These are phyloP conservation scores for Aplochiton taeniatus DNA, from an alignment of 2,797 vertebrate species.

Conservation along the genomic window DNA sequence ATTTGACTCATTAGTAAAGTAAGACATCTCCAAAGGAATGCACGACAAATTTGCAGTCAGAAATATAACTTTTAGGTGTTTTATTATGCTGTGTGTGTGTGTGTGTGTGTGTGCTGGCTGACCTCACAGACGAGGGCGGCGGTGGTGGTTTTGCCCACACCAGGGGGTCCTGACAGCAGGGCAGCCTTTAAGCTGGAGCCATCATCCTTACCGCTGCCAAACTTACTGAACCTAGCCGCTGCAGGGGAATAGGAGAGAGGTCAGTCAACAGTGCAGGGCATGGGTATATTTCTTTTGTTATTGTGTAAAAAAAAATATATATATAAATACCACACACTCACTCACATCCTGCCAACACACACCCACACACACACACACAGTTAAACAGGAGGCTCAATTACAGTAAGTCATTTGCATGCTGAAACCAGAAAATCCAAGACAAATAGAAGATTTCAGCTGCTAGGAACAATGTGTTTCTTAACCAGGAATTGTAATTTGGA, in stretches of 20 bases:
- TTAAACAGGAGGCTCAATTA: too few species aligned
- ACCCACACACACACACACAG: too few species aligned
- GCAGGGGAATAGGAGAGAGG: slow-evolving; percentile 20
- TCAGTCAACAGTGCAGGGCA: slow-evolving; percentile 7
- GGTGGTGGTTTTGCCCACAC: slow-evolving; percentile 98
- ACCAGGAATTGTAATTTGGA: background rate
- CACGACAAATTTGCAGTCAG: too few species aligned
- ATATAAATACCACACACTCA: too few species aligned
- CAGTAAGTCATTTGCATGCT: too few species aligned
- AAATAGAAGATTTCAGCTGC: background rate
- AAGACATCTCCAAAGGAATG: too few species aligned
- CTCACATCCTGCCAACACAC: too few species aligned
- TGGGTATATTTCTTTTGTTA: too few species aligned
- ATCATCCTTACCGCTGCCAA: slow-evolving; percentile 84
- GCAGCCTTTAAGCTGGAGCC: slow-evolving; percentile 88
- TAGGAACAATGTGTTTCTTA: background rate
- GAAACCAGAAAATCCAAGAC: background rate
- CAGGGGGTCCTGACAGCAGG: slow-evolving; percentile 93
- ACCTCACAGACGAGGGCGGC: slow-evolving; percentile 94
- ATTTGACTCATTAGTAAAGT: too few species aligned
- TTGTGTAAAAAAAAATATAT: too few species aligned
- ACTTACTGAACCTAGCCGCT: slow-evolving; percentile 77
- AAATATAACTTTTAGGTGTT: too few species aligned
- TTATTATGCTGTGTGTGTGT: background rate
- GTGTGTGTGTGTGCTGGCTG: slow-evolving; percentile 46